Evolutionary conservation across 2,797 vertebrate genomes (phyloP), one percentile per base, ranked within the genome.

Genomic region (Austrolebias charrua): DNA sequence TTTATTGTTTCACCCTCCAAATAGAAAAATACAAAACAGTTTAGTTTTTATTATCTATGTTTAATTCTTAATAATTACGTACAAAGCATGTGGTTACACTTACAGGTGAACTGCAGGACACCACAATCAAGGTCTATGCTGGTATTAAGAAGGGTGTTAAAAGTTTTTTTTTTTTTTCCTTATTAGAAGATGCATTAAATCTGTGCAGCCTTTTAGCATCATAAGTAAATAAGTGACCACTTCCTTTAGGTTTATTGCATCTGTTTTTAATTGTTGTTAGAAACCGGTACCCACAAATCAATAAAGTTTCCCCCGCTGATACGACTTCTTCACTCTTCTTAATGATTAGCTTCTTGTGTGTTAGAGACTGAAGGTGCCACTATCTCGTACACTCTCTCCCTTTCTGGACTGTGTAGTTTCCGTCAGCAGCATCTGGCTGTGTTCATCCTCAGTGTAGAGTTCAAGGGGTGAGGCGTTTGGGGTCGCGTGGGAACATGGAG

Each of bases 401-500:
- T 61, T 35, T 56, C 61, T 48, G 52, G 31, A 51, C 47, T 63
- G 60, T 86, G 54, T 73, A 66, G 62, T 82, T 74, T 67, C 75
- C 45, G 15, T 75, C 68, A 64, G 48, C 53, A 43, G 60, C 33
- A 45, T 73, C 14, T 65, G 52, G 4, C 28, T 28, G 31, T 49
- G 44, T 63, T 42, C 29, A 18, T 63, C 19, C 29, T 8, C 2
- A 16, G 19, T 2, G 3, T 10, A 31, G 46, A 16, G 28, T 75
- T 93, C 90, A 98, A 58, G 98, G 98, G 0, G 97, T 99, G 66
- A 99, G 94, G 67, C 98, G 94, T 75, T 99, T 99, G 54, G 98
- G 97, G 80, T 99, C 98, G 54, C 98, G 94, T 0, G 98, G 98
- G 90, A 98, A 99, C 97, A 99, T 98, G 77, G 97, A 99, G 47